A percentile compares a stretch with the other conserved stretches of the same genome.
phyloP scores from a whole-genome alignment of 2,888 invertebrate genomes.

The Biston betularia region DNA sequence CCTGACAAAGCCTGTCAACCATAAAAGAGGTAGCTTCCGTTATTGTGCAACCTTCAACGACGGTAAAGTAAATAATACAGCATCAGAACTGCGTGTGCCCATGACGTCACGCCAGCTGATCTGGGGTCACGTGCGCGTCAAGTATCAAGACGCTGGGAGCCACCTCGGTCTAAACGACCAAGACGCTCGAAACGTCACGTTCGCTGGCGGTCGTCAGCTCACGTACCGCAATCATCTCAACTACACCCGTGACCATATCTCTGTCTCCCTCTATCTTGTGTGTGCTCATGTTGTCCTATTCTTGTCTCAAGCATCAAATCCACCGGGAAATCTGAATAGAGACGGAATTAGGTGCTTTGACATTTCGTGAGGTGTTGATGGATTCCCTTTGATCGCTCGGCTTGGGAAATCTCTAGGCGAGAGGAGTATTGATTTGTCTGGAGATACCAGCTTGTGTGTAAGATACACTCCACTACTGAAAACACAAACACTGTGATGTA shows the following conservation, averaged over 20 bases:
- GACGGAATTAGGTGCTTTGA: conserved; percentile 82
- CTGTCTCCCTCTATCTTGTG: conserved; percentile 57
- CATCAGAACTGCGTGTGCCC: not conserved
- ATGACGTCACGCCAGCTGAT: conserved; percentile 28
- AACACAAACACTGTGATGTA: not conserved
- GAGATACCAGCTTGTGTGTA: not conserved
- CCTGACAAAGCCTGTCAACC: too few relatives aligned
- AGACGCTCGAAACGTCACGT: conserved; percentile 71
- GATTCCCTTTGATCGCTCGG: conserved; percentile 74
- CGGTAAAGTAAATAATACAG: not conserved
- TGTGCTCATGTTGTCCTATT: conserved; percentile 39
- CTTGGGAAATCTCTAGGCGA: conserved; percentile 46
- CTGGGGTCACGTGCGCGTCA: conserved; percentile 19
- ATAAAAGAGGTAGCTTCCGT: too few relatives aligned
- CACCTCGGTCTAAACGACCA: conserved; percentile 49
- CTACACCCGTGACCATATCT: conserved; percentile 77
- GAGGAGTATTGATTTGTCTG: conserved; percentile 15
- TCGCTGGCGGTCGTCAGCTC: conserved; percentile 77
- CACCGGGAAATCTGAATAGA: conserved; percentile 83
- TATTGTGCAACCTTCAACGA: not conserved
- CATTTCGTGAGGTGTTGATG: conserved; percentile 76
- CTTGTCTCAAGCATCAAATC: conserved; percentile 62
- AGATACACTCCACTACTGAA: not conserved
- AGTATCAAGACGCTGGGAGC: conserved; percentile 44
- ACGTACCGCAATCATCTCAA: conserved; percentile 84